These are phyloP conservation scores for Mamestra brassicae DNA, from an alignment of 2,888 invertebrate species.

Conservation along the genomic window DNA sequence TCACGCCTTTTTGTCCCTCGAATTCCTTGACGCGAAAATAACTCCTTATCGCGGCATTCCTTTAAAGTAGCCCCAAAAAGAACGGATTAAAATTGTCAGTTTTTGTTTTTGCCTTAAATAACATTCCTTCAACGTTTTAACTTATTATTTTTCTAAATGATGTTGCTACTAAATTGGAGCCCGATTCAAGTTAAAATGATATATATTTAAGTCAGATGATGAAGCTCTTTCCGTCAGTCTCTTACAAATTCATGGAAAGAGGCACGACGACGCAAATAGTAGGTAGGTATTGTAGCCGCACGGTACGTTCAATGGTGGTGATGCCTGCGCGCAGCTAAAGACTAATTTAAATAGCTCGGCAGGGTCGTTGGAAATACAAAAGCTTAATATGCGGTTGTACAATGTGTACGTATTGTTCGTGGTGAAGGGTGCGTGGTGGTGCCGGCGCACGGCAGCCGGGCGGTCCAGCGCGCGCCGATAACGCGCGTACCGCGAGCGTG, in stretches of 20 bases:
- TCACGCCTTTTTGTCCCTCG: constrained; percentile 90
- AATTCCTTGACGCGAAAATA: constrained; percentile 90
- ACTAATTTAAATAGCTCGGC: constrained; percentile 80
- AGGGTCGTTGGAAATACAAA: constrained; percentile 77
- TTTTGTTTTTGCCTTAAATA: constrained; percentile 86
- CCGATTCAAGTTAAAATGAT: constrained; percentile 43
- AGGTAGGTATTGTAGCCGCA: background rate
- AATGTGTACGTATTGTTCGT: constrained; percentile 77
- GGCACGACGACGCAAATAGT: background rate
- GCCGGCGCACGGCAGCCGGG: constrained; percentile 71
- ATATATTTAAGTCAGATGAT: constrained; percentile 4
- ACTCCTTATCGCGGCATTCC: constrained; percentile 90
- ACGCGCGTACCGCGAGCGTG: constrained; percentile 75
- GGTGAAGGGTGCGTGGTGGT: constrained; percentile 62
- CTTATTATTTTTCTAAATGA: constrained; percentile 78
- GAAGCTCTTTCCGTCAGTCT: constrained; percentile 6
- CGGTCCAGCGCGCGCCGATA: constrained; percentile 73
- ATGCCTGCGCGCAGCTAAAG: constrained; percentile 67
- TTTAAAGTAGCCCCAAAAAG: constrained; percentile 88
- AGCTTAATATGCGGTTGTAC: constrained; percentile 74
- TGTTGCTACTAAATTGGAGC: constrained; percentile 73
- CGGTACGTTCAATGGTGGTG: constrained; percentile 8
- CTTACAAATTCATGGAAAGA: background rate
- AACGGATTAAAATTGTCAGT: constrained; percentile 80
- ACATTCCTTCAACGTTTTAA: constrained; percentile 79